Percentiles rank a stretch among this genome's conserved stretches.
Evolutionary conservation across 2,797 vertebrate species (phyloP).

Genomic region (Alectoris magna): DNA sequence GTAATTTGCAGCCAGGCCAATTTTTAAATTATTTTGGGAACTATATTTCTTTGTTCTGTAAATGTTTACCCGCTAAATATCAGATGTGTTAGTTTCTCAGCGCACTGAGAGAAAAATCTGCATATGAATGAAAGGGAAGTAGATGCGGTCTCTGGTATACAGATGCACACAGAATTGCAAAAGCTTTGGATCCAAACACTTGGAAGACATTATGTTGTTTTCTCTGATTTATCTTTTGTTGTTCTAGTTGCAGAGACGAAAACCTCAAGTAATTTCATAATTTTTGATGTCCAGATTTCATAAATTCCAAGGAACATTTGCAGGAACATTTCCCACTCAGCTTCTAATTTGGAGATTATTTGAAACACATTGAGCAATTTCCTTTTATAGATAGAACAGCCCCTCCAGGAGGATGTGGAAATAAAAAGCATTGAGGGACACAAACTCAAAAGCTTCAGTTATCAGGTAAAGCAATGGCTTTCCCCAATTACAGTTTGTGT

Average conservation of each 20-base stretch:
- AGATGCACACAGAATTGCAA: conserved; percentile 5
- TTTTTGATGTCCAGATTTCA: background rate
- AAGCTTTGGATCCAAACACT: background rate
- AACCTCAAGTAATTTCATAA: conserved; percentile 30
- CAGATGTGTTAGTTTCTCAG: background rate
- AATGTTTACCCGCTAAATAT: background rate
- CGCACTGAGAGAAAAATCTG: background rate
- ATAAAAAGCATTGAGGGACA: background rate
- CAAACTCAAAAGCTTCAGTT: background rate
- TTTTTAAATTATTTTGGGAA: background rate
- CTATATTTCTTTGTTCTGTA: conserved; percentile 1
- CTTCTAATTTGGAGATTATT: conserved; percentile 17
- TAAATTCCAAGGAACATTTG: background rate
- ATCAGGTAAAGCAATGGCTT: background rate
- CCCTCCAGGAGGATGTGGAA: conserved; percentile 14
- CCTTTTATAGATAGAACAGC: conserved; percentile 38
- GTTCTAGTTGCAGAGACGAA: conserved; percentile 14
- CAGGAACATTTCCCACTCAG: background rate
- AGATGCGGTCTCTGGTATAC: background rate
- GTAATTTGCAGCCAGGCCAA: background rate
- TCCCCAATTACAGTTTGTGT: background rate
- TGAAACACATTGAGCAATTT: background rate
- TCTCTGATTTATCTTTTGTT: conserved; percentile 22
- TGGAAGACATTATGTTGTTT: background rate
- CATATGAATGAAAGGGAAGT: conserved; percentile 13